A percentile compares a stretch with the other conserved stretches of the same genome.
Conservation (phyloP, 2,888 invertebrate species). For the Cotesia congregata region DNA sequence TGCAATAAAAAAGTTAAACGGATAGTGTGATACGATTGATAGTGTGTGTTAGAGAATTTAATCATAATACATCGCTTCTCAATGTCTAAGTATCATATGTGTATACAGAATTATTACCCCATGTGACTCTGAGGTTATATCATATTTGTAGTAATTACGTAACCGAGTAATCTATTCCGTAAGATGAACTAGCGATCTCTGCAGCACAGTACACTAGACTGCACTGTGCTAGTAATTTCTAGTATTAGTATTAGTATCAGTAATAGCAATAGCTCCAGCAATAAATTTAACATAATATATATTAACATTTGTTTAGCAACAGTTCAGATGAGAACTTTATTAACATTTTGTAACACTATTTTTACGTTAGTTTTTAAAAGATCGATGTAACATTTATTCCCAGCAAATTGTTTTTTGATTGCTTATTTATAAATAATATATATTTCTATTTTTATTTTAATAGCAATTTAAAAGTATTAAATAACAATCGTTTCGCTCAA, state of each 20-base stretch:
- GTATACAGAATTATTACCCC: not conserved
- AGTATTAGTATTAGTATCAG: not conserved
- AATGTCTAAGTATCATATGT: not conserved
- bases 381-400: not conserved
- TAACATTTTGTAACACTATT: not conserved
- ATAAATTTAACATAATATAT: not conserved
- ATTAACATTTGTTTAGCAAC: not conserved
- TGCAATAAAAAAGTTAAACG: not conserved
- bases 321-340: not conserved
- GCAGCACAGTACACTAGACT: not conserved
- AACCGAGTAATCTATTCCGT: conserved; percentile 48
- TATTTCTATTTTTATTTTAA: not conserved
- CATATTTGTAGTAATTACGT: conserved; percentile 50
- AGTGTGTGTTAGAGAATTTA: not conserved
- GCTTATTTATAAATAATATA: not conserved
- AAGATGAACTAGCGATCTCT: conserved; percentile 45
- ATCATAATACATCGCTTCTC: not conserved
- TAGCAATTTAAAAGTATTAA: not conserved
- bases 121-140: conserved; percentile 29
- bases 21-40: not conserved
- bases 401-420: no score
- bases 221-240: not conserved
- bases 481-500: not conserved
- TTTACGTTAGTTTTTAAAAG: not conserved
- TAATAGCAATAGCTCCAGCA: not conserved